Conservation (phyloP, 2,888 invertebrate species). For the Acholoe squamosa region DNA sequence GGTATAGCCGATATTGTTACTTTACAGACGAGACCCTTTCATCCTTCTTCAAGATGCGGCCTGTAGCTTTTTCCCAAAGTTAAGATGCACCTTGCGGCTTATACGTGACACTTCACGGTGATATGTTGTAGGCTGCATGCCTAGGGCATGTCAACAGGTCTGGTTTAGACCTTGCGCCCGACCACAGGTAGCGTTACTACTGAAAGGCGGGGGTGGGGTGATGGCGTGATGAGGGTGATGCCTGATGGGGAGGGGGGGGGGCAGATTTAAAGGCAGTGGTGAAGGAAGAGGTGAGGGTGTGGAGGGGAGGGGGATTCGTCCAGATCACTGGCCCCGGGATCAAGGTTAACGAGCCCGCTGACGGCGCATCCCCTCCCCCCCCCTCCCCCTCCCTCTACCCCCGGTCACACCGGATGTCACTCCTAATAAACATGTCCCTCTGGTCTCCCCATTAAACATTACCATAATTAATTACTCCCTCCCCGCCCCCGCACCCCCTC, state of each 20-base stretch:
- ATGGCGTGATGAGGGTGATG: neutral
- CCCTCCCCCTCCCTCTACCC: neutral
- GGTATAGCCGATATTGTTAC: too few relatives aligned
- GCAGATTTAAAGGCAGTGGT: neutral
- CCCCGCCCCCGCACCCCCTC: neutral
- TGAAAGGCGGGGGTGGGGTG: neutral
- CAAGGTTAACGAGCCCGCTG: neutral
- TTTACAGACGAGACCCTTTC: too few relatives aligned
- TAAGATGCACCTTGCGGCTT: too few relatives aligned
- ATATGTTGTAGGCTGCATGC: too few relatives aligned
- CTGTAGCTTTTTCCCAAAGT: too few relatives aligned
- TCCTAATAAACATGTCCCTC: neutral
- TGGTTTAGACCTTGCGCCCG: neutral
- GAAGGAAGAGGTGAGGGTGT: neutral
- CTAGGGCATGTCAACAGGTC: neutral
- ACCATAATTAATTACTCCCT: conserved; percentile 27
- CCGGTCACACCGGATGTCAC: conserved; percentile 23
- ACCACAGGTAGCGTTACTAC: neutral
- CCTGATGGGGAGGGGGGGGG: neutral
- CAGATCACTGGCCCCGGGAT: conserved; percentile 1
- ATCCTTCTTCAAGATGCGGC: too few relatives aligned
- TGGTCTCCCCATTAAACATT: conserved; percentile 1
- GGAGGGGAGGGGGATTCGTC: neutral
- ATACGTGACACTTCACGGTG: too few relatives aligned
- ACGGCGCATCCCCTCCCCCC: neutral